These are phyloP conservation scores for Aricia agestis DNA, from an alignment of 1,140 invertebrate species.

Conservation along the genomic window DNA sequence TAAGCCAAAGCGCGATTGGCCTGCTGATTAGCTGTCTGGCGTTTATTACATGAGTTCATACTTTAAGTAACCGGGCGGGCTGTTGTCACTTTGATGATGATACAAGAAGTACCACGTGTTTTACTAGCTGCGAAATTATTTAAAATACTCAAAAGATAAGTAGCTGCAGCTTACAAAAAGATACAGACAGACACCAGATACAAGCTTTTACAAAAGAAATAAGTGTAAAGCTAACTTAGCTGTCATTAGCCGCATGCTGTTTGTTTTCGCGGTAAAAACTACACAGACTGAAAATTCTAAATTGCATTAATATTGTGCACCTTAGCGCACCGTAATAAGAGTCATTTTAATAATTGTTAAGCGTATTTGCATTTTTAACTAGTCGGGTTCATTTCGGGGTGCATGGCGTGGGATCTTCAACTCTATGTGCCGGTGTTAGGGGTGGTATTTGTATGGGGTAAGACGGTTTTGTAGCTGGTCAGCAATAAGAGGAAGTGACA, in stretches of 20 bases:
- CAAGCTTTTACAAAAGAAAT: background rate
- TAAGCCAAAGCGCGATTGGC: too few species aligned
- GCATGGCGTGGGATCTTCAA: constrained; percentile 21
- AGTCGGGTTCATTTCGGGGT: constrained; percentile 55
- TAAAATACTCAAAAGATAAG: too few species aligned
- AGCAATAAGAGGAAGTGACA: constrained; percentile 62
- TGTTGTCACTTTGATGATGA: too few species aligned
- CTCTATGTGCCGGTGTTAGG: constrained; percentile 27
- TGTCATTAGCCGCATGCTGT: background rate
- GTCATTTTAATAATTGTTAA: constrained; percentile 16
- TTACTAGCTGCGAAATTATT: too few species aligned
- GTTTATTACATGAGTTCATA: too few species aligned
- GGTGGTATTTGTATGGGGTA: constrained; percentile 32
- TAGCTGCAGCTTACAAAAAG: background rate
- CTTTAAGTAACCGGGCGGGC: too few species aligned
- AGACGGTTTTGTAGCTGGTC: constrained; percentile 52
- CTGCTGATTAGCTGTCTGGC: too few species aligned
- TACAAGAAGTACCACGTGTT: too few species aligned
- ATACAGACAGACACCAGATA: background rate
- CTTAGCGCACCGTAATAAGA: constrained; percentile 18
- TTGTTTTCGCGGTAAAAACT: background rate
- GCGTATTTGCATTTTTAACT: constrained; percentile 55
- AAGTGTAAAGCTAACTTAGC: background rate
- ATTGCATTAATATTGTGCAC: constrained; percentile 46
- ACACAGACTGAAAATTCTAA: constrained; percentile 23